phyloP scores from a whole-genome alignment of 1,140 invertebrate genomes.

The Drosophila jambulina region DNA sequence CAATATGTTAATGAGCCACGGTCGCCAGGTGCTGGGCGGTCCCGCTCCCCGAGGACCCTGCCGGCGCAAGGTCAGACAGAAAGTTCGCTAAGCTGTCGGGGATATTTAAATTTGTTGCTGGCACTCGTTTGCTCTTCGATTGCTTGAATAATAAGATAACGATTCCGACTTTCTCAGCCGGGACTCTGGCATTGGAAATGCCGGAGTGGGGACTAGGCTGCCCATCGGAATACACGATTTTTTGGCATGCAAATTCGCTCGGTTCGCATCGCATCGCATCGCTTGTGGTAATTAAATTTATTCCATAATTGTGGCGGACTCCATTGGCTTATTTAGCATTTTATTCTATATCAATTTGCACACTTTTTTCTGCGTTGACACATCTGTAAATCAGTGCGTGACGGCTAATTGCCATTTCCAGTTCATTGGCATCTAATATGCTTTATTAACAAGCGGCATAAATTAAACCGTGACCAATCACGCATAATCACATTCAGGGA shows the following conservation, averaged over 20 bases:
- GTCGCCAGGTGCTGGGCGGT: conserved; percentile 54
- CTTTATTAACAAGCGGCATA: conserved; percentile 63
- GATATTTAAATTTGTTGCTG: conserved; percentile 51
- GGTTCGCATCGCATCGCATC: conserved; percentile 22
- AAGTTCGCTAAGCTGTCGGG: conserved; percentile 38
- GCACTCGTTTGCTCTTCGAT: conserved; percentile 32
- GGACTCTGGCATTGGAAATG: not conserved
- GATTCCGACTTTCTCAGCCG: conserved; percentile 8
- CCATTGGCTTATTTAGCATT: conserved; percentile 44
- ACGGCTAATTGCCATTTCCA: conserved; percentile 62
- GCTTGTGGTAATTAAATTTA: conserved; percentile 48
- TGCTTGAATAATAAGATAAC: conserved; percentile 37
- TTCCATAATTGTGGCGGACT: conserved; percentile 39
- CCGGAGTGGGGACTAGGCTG: not conserved
- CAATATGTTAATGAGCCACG: conserved; percentile 74
- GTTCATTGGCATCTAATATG: conserved; percentile 67
- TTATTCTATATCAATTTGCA: conserved; percentile 16
- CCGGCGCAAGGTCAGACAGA: conserved; percentile 52
- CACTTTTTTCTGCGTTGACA: conserved; percentile 15
- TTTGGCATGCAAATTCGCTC: conserved; percentile 5
- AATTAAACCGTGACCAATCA: conserved; percentile 45
- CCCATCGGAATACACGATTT: not conserved
- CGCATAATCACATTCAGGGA: conserved; percentile 10
- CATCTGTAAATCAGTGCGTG: conserved; percentile 48
- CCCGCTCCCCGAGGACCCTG: conserved; percentile 13